Evolutionary conservation across 2,888 invertebrate genomes (phyloP).

Genomic region (Escarpia spicata): DNA sequence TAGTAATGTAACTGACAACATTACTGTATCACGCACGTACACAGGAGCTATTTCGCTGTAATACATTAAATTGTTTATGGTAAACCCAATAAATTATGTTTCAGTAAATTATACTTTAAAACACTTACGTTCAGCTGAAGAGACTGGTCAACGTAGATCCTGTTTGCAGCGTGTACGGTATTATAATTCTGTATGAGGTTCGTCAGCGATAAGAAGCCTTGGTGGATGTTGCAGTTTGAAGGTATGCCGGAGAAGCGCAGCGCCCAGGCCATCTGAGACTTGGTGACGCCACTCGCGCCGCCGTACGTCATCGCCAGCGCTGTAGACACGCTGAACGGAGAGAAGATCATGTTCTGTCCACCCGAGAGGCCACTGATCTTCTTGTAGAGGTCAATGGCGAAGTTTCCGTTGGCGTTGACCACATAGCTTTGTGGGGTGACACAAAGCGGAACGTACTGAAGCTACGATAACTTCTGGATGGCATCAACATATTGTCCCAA

Average conservation of each 20-base stretch:
- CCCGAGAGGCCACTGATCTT: neutral
- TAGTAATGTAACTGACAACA: no score
- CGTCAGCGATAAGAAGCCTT: neutral
- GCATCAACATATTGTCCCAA: neutral
- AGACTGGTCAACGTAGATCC: neutral
- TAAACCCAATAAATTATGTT: neutral
- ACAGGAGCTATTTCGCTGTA: no score
- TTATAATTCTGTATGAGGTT: neutral
- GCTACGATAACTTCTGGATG: neutral
- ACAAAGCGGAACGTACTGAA: neutral
- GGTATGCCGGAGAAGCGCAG: neutral
- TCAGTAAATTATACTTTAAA: neutral
- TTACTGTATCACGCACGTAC: no score
- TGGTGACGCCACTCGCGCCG: neutral
- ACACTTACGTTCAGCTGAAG: neutral
- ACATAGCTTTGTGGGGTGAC: neutral
- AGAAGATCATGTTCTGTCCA: slow-evolving; percentile 6
- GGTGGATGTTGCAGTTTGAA: neutral
- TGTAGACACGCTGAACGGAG: neutral
- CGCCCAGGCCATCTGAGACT: neutral
- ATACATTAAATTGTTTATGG: no score
- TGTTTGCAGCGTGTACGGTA: neutral
- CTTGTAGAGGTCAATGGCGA: neutral
- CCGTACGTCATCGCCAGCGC: neutral
- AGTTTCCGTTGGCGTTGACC: neutral